phyloP scores from a whole-genome alignment of 1,140 invertebrate species.

The Grapholita molesta region DNA sequence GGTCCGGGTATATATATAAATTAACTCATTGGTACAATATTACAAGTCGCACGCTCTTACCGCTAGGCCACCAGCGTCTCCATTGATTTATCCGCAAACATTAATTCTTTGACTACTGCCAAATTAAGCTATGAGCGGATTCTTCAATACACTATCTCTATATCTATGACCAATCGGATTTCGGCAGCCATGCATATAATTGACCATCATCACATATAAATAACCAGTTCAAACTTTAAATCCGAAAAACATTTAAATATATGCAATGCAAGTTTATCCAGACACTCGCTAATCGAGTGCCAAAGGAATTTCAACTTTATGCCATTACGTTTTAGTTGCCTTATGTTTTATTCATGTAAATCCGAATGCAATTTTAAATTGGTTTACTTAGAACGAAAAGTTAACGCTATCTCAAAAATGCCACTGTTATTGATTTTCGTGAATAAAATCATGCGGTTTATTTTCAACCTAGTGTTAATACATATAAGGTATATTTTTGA shows the following conservation, averaged over 20 bases:
- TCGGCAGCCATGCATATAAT: neutral
- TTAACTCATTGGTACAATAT: no score
- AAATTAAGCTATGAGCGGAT: neutral
- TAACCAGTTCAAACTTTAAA: neutral
- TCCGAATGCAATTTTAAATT: neutral
- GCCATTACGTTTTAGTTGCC: neutral
- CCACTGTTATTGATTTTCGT: slow-evolving; percentile 12
- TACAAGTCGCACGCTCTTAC: no score
- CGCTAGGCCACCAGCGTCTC: no score
- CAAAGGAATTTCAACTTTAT: neutral
- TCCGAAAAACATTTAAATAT: neutral
- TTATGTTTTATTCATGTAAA: neutral
- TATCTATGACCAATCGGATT: slow-evolving; percentile 1
- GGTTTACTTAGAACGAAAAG: neutral
- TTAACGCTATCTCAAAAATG: slow-evolving; percentile 5
- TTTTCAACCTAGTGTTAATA: neutral
- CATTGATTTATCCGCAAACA: no score
- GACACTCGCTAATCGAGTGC: neutral
- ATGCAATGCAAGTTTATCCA: neutral
- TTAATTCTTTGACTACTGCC: neutral
- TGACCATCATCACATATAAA: slow-evolving; percentile 8
- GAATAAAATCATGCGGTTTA: neutral
- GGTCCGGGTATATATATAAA: no score
- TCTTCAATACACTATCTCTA: neutral
- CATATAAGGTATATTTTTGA: neutral